Evolutionary conservation across 2,888 invertebrate genomes (phyloP).

Genomic region (Watsonalla cultraria): DNA sequence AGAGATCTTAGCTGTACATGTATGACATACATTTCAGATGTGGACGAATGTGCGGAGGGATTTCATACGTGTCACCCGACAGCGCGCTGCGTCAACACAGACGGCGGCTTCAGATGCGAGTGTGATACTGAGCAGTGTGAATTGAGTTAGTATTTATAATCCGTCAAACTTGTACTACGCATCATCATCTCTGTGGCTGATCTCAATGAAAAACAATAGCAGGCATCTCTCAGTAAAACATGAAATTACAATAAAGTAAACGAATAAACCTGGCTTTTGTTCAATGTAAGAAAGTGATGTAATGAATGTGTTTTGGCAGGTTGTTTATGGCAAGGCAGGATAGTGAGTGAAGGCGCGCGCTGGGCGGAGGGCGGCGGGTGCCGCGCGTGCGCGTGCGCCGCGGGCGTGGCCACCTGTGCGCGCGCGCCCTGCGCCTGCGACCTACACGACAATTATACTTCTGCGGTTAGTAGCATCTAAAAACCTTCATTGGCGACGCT

Average conservation of each 20-base stretch:
- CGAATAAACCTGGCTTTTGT: not conserved
- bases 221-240: no score
- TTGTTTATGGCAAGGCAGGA: constrained; percentile 85
- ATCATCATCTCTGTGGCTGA: no score
- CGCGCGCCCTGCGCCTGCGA: constrained; percentile 85
- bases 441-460: constrained; percentile 41
- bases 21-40: constrained; percentile 76
- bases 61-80: constrained; percentile 88
- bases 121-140: constrained; percentile 83
- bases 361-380: constrained; percentile 73
- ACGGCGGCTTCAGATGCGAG: constrained; percentile 88
- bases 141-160: constrained; percentile 72
- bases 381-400: constrained; percentile 65
- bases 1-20: not conserved
- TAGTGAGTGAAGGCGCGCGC: constrained; percentile 79
- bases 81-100: constrained; percentile 87
- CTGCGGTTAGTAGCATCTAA: constrained; percentile 29
- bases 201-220: no score
- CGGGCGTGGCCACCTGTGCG: constrained; percentile 83
- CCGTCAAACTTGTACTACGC: no score
- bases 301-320: constrained; percentile 52
- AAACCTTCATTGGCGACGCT: not conserved
- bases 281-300: not conserved
- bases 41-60: constrained; percentile 89
- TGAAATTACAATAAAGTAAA: not conserved